phyloP scores from a whole-genome alignment of 2,888 invertebrate species.

The Vandiemenella viatica region DNA sequence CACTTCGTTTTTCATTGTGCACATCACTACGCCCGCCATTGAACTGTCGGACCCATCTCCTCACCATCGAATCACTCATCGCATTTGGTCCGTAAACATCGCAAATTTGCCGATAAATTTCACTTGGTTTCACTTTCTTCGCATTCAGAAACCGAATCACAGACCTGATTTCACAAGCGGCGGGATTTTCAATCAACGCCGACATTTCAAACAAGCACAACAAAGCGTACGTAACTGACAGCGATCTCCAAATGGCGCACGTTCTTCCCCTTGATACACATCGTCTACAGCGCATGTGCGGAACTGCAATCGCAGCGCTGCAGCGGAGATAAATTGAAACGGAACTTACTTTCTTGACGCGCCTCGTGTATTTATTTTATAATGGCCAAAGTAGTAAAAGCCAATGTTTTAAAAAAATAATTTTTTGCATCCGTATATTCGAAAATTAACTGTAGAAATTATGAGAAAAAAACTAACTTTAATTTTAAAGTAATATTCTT shows the following conservation, averaged over 20 bases:
- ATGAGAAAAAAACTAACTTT: no score
- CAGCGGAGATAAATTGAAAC: background rate
- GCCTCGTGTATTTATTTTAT: no score
- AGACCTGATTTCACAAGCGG: background rate
- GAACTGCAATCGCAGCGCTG: background rate
- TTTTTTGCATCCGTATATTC: no score
- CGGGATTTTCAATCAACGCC: conserved; percentile 1
- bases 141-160: conserved; percentile 1
- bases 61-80: background rate
- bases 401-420: no score
- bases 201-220: background rate
- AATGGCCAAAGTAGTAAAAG: no score
- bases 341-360: background rate
- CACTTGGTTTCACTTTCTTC: background rate
- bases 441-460: no score
- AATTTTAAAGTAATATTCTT: no score
- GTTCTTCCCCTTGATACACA: background rate
- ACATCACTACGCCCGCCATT: background rate
- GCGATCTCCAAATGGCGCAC: background rate
- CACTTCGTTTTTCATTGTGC: conserved; percentile 3
- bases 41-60: background rate
- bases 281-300: background rate
- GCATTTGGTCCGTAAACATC: background rate
- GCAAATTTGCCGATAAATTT: conserved; percentile 1
- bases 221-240: background rate